Percentiles rank a stretch among this genome's conserved stretches.
Evolutionary conservation across 2,113 vertebrate species (phyloP).

Genomic region (Rhinopomastus cyanomelas): DNA sequence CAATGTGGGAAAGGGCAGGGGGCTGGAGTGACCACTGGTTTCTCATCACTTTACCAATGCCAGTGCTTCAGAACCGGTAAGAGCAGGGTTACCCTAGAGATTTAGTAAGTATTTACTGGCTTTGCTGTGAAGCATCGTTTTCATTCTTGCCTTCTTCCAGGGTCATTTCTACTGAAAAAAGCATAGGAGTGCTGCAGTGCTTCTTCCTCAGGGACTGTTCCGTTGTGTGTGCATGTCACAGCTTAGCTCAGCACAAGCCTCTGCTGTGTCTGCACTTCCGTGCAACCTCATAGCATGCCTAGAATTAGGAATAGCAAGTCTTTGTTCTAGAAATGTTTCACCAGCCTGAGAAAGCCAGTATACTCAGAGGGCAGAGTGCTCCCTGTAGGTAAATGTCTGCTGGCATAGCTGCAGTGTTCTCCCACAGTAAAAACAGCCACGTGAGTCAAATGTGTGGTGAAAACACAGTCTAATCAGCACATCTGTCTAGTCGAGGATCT

Average conservation of each 20-base stretch:
- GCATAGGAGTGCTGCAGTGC: neutral
- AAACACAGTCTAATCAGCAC: neutral
- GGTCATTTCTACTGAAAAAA: neutral
- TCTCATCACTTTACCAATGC: constrained; percentile 78
- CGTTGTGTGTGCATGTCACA: accelerated
- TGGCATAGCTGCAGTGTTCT: neutral
- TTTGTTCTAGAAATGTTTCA: neutral
- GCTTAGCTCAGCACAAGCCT: neutral
- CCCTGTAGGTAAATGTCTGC: neutral
- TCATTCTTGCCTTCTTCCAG: neutral
- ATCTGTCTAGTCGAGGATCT: neutral
- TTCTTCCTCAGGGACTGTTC: neutral
- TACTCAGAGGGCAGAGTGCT: neutral
- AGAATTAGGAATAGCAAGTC: neutral
- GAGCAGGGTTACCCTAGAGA: neutral
- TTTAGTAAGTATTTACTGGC: neutral
- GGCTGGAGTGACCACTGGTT: constrained; percentile 81
- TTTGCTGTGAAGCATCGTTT: neutral
- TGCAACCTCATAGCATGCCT: neutral
- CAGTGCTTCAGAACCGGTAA: constrained; percentile 77
- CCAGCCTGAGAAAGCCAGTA: neutral
- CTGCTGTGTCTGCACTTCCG: neutral
- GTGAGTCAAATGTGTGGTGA: neutral
- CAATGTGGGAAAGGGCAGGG: constrained; percentile 79
- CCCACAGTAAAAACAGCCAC: neutral